Conservation (phyloP, 2,888 invertebrate genomes). For the Aphrophora alni region DNA sequence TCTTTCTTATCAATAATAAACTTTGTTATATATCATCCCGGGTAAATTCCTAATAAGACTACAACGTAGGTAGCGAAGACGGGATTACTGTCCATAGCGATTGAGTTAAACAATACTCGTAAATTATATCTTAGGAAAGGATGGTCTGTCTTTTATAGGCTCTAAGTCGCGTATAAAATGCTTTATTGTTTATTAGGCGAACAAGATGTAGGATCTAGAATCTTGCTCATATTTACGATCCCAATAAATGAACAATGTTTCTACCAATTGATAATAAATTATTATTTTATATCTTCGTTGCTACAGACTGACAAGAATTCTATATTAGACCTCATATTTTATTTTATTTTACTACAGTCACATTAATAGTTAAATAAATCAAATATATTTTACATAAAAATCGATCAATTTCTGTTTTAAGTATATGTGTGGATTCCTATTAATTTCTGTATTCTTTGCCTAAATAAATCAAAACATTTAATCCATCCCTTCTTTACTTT, state of each 20-base stretch:
- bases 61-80: no score
- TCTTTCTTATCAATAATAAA: no score
- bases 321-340: neutral
- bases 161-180: neutral
- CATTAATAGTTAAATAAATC: no score
- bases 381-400: no score
- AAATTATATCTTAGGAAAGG: neutral
- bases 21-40: no score
- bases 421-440: no score
- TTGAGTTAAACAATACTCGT: neutral
- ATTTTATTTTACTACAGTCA: no score
- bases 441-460: no score
- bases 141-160: neutral
- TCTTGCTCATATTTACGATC: neutral
- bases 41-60: no score
- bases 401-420: no score
- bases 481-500: no score
- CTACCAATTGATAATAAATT: neutral
- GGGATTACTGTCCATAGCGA: neutral
- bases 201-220: neutral
- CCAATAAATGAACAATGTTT: neutral
- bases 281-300: neutral
- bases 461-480: no score
- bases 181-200: neutral
- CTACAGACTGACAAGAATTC: neutral